A percentile compares a stretch with the other conserved stretches of the same genome.
These are phyloP conservation scores for Phoenoteleia sp. DNA, from an alignment of 2,888 invertebrate species.

Conservation along the genomic window DNA sequence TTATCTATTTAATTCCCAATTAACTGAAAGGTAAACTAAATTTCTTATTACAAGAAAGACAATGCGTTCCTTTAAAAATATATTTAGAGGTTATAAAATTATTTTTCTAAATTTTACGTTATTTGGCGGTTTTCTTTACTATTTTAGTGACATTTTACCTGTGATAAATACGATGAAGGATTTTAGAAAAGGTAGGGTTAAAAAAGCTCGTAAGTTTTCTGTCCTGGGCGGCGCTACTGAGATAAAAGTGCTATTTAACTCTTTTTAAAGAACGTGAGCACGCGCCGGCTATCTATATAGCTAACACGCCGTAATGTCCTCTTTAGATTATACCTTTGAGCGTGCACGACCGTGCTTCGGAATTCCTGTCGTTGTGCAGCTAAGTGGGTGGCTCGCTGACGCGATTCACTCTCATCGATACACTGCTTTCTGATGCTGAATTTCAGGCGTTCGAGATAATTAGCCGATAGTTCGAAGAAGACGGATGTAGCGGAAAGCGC, in stretches of 20 bases:
- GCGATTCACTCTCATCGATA: slow-evolving; percentile 56
- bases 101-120: no score
- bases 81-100: no score
- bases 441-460: slow-evolving; percentile 64
- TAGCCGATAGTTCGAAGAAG: slow-evolving; percentile 58
- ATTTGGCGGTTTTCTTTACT: no score
- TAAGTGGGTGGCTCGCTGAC: slow-evolving; percentile 69
- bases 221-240: slow-evolving; percentile 64
- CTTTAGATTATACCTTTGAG: slow-evolving; percentile 73
- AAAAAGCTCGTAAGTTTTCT: slow-evolving; percentile 64
- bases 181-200: slow-evolving; percentile 39
- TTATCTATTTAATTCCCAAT: no score
- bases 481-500: slow-evolving; percentile 46
- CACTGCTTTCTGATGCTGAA: slow-evolving; percentile 46
- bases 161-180: slow-evolving; percentile 45
- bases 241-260: slow-evolving; percentile 77
- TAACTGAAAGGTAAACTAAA: no score
- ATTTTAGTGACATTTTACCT: no score
- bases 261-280: slow-evolving; percentile 74
- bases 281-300: slow-evolving; percentile 71
- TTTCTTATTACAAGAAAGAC: no score
- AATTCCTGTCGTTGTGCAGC: slow-evolving; percentile 68
- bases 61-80: no score
- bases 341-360: slow-evolving; percentile 67
- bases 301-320: slow-evolving; percentile 68